Conservation (phyloP, 2,113 vertebrate species). For the Porphyrio hochstetteri region DNA sequence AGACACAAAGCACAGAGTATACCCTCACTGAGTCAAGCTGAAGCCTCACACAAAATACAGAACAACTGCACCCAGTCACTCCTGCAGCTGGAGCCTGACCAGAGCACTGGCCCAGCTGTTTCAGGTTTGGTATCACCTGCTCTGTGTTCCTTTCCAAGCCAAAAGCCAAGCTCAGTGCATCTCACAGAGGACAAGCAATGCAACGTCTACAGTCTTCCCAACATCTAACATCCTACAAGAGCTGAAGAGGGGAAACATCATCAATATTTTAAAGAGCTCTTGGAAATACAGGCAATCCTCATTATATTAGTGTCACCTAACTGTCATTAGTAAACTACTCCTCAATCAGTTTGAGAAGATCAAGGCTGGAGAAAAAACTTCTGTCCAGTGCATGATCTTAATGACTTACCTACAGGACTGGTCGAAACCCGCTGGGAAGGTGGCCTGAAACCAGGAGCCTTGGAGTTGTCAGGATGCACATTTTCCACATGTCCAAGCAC, state of each 20-base stretch:
- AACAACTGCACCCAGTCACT: not conserved
- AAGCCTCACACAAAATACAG: not conserved
- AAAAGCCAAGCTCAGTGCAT: not conserved
- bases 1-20: not conserved
- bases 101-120: not conserved
- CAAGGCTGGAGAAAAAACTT: not conserved
- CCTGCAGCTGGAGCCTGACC: not conserved
- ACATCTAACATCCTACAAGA: not conserved
- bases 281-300: not conserved
- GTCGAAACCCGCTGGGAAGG: slow-evolving; percentile 90
- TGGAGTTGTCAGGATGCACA: slow-evolving; percentile 90
- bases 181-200: not conserved
- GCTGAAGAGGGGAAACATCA: not conserved
- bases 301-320: not conserved
- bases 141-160: not conserved
- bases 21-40: not conserved
- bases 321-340: not conserved
- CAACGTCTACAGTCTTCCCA: not conserved
- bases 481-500: slow-evolving; percentile 91
- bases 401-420: slow-evolving; percentile 89
- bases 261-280: not conserved
- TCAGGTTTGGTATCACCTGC: not conserved
- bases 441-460: slow-evolving; percentile 95
- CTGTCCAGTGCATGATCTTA: not conserved
- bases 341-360: not conserved